Conservation (phyloP, 2,888 invertebrate genomes). For the Adineta ricciae region DNA sequence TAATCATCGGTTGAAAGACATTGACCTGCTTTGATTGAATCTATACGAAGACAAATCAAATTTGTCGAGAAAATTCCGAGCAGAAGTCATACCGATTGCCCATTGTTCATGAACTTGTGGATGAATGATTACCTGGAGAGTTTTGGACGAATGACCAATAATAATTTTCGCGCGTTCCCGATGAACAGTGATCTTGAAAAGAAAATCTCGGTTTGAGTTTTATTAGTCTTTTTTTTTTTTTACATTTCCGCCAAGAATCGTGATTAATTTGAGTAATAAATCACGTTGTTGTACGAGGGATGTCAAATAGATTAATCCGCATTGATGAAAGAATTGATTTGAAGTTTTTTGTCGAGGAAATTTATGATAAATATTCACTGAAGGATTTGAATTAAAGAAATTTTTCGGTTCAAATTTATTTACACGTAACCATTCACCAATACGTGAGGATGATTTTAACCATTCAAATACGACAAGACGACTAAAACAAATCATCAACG, state of each 20-base stretch:
- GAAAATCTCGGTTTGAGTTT: neutral
- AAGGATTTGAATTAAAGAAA: neutral
- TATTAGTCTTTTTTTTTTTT: neutral
- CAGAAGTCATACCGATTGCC: neutral
- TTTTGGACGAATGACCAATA: neutral
- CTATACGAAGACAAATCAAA: neutral
- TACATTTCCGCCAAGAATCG: neutral
- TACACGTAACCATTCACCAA: neutral
- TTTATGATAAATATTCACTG: neutral
- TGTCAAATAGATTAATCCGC: constrained; percentile 1
- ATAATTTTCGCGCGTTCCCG: neutral
- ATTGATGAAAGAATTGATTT: neutral
- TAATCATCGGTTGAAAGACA: neutral
- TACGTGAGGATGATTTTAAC: neutral
- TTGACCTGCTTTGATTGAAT: neutral
- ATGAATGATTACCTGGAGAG: neutral
- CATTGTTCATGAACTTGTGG: constrained; percentile 3
- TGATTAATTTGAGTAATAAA: neutral
- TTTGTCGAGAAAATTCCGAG: neutral
- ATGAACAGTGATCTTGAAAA: neutral
- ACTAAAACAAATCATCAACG: neutral
- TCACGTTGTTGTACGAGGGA: neutral
- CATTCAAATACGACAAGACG: neutral
- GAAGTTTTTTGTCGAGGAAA: neutral
- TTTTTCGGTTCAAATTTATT: neutral